Base-by-base conservation (phyloP, 2,797 vertebrate species). In the Epinephelus coioides region DNA sequence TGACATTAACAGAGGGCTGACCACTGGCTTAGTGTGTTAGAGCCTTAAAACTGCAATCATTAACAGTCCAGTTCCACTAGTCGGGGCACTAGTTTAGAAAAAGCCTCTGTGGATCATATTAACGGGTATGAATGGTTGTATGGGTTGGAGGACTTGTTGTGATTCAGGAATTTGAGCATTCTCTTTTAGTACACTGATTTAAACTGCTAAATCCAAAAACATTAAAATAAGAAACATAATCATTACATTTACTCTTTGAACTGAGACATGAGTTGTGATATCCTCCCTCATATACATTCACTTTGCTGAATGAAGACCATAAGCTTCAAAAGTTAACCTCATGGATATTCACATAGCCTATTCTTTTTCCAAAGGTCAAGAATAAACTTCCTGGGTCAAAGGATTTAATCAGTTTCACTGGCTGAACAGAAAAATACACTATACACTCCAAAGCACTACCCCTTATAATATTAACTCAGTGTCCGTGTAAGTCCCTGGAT, bases 341-440 rank as follows among this genome's bases (percentile, higher is more conserved):
- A 10, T 46, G 23, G n/a, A 54, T 9, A 13, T 56, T 56, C n/a
- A 44, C 25, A 49, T 55, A 23, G 1, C 23, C 23, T 23, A 19
- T 43, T 43, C 43, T 67, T 13, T 53, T 57, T 46, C 40, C 12
- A 49, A 9, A 72, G 25, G 6, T 65, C 60, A 46, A 66, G 25
- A 60, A 38, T 3, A 34, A 66, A 60, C 40, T 13, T 25, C 50
- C 44, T 25, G 46, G 25, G 19, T 25, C 5, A 50, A 65, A 65
- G 19, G 34, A 6, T 18, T 47, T 2, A 50, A 18, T 23, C 19
- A 6, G 47, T 59, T 67, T 65, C 21, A 66, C n/a, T 40, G 30
- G 15, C 44, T 53, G 23, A 59, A 53, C 11, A 53, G 19, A 51
- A 25, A 25, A 38, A 21, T 23, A 49, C 13, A 56, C 4, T 6